phyloP scores from a whole-genome alignment of 2,797 vertebrate species.

The Propithecus perrieri region DNA sequence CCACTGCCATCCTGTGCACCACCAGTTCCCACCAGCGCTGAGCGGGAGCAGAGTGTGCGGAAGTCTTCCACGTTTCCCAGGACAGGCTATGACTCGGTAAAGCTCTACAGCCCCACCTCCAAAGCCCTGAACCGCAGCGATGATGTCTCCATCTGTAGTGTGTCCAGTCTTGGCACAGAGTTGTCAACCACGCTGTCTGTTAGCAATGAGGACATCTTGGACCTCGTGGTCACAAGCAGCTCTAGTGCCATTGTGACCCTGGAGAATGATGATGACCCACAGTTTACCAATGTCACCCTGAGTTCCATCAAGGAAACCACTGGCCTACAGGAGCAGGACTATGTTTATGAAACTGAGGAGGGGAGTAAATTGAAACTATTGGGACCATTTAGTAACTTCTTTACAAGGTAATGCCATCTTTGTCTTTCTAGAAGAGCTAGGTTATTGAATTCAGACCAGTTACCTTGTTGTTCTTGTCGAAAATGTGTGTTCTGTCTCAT shows the following conservation, averaged over 20 bases:
- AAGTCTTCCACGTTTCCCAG: slow-evolving; percentile 94
- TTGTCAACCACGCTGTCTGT: slow-evolving; percentile 90
- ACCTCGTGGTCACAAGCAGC: slow-evolving; percentile 93
- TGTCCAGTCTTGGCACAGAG: slow-evolving; percentile 95
- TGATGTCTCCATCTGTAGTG: slow-evolving; percentile 92
- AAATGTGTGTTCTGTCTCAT: accelerated
- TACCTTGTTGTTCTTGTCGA: not conserved
- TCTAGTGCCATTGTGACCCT: slow-evolving; percentile 96
- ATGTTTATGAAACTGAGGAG: slow-evolving; percentile 63
- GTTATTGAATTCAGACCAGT: not conserved
- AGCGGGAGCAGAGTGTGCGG: slow-evolving; percentile 81
- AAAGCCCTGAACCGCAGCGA: slow-evolving; percentile 89
- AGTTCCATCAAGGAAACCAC: slow-evolving; percentile 78
- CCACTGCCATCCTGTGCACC: slow-evolving; percentile 65
- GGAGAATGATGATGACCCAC: slow-evolving; percentile 87
- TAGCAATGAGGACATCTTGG: slow-evolving; percentile 94
- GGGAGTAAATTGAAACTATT: slow-evolving; percentile 86
- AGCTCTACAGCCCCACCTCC: slow-evolving; percentile 87
- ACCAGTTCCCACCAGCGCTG: not conserved
- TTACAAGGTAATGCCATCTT: slow-evolving; percentile 87
- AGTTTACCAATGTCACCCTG: slow-evolving; percentile 89
- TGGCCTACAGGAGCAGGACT: slow-evolving; percentile 60
- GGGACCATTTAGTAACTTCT: slow-evolving; percentile 90
- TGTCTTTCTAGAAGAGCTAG: not conserved
- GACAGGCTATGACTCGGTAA: slow-evolving; percentile 89